Evolutionary conservation across 2,888 invertebrate genomes (phyloP).

Genomic region (Stratiomys singularior): DNA sequence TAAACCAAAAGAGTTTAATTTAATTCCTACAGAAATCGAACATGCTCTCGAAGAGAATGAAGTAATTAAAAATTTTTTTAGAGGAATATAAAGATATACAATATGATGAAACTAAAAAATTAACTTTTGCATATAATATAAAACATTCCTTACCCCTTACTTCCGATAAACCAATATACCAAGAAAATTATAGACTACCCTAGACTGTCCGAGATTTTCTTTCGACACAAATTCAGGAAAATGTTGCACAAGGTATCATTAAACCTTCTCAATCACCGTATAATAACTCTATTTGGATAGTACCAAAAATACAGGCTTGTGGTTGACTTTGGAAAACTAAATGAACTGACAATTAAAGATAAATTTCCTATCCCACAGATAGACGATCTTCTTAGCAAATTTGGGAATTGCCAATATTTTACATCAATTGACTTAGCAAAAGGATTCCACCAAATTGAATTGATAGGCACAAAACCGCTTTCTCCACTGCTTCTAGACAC

Average conservation of each 20-base stretch:
- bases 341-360: no score
- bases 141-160: conserved; percentile 11
- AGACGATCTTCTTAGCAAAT: conserved; percentile 49
- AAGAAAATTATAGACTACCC: not conserved
- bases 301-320: not conserved
- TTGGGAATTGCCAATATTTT: conserved; percentile 61
- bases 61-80: not conserved
- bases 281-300: conserved; percentile 11
- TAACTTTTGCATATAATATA: conserved; percentile 10
- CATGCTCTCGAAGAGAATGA: not conserved
- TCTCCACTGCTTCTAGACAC: conserved; percentile 58
- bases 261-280: no score
- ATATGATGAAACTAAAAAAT: no score
- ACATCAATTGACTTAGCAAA: no score
- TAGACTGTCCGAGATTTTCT: no score
- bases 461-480: conserved; percentile 61
- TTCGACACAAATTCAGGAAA: no score
- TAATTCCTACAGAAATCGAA: not conserved
- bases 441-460: conserved; percentile 61
- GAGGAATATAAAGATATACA: not conserved
- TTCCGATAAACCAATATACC: no score
- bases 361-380: not conserved
- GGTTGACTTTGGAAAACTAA: no score
- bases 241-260: no score
- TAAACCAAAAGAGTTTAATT: not conserved